phyloP scores from a whole-genome alignment of 1,140 invertebrate genomes.

The Tetraneura akinire region DNA sequence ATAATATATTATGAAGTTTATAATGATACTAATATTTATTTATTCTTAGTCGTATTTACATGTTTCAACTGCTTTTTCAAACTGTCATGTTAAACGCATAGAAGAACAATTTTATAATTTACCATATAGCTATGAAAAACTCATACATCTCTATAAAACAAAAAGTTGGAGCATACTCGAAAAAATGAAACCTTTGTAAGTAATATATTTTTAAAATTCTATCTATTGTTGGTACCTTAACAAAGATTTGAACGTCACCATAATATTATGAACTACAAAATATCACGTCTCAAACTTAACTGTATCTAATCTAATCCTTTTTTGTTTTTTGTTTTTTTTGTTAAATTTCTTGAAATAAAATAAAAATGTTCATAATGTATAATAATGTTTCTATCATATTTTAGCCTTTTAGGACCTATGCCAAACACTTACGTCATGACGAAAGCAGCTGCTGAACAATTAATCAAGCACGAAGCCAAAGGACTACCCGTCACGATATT shows the following conservation, averaged over 20 bases:
- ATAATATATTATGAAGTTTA: no score
- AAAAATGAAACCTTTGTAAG: slow-evolving; percentile 61
- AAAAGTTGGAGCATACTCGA: slow-evolving; percentile 62
- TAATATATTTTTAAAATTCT: neutral
- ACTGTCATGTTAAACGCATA: slow-evolving; percentile 63
- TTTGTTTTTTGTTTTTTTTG: no score
- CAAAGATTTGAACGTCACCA: no score
- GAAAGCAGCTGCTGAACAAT: slow-evolving; percentile 77
- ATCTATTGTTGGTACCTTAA: no score
- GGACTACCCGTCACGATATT: slow-evolving; percentile 73
- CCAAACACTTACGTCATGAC: slow-evolving; percentile 85
- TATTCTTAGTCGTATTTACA: slow-evolving; percentile 63
- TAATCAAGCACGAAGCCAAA: slow-evolving; percentile 66
- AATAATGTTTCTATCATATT: neutral
- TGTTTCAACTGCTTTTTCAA: slow-evolving; percentile 71
- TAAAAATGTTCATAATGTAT: neutral
- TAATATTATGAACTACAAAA: no score
- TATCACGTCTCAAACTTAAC: no score
- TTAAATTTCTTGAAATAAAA: neutral
- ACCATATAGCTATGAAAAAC: slow-evolving; percentile 66
- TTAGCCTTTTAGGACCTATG: slow-evolving; percentile 60
- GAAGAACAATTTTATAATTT: slow-evolving; percentile 71
- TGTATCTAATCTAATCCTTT: no score
- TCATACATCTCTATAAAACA: slow-evolving; percentile 62
- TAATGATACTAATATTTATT: no score